phyloP scores from a whole-genome alignment of 2,888 invertebrate genomes.

The Chrysolina oricalcia region DNA sequence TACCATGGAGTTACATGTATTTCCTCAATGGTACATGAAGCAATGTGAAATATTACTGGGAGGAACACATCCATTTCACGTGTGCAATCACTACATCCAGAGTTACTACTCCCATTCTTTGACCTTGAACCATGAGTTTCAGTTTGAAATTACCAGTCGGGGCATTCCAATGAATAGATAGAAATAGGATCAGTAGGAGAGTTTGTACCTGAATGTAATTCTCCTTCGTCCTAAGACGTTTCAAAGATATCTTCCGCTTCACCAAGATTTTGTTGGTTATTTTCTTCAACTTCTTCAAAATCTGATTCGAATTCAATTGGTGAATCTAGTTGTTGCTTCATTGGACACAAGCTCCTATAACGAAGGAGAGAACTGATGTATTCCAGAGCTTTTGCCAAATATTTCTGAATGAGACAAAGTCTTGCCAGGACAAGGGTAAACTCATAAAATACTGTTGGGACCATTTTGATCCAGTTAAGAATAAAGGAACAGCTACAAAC shows the following conservation, averaged over 20 bases:
- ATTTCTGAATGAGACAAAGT: not conserved
- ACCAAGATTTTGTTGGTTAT: not conserved
- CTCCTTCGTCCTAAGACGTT: not conserved
- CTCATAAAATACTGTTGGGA: not conserved
- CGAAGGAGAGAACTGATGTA: not conserved
- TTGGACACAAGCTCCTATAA: no score
- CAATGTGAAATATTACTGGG: not conserved
- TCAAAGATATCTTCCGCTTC: not conserved
- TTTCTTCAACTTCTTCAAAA: not conserved
- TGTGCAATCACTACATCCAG: not conserved
- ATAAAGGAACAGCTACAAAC: no score
- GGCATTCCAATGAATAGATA: not conserved
- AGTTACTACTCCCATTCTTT: not conserved
- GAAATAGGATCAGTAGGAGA: not conserved
- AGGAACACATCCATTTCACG: not conserved
- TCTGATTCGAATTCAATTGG: not conserved
- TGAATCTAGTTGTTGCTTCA: no score
- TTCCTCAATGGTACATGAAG: not conserved
- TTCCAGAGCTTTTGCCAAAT: not conserved
- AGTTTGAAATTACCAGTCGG: not conserved
- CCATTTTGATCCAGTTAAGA: not conserved
- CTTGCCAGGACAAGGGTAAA: not conserved
- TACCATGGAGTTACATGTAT: no score
- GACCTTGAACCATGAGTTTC: not conserved
- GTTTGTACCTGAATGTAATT: no score